A percentile compares a stretch with the other conserved stretches of the same genome.
These are phyloP conservation scores for Mormyrus iriodes DNA, from an alignment of 2,113 vertebrate species.

Conservation along the genomic window DNA sequence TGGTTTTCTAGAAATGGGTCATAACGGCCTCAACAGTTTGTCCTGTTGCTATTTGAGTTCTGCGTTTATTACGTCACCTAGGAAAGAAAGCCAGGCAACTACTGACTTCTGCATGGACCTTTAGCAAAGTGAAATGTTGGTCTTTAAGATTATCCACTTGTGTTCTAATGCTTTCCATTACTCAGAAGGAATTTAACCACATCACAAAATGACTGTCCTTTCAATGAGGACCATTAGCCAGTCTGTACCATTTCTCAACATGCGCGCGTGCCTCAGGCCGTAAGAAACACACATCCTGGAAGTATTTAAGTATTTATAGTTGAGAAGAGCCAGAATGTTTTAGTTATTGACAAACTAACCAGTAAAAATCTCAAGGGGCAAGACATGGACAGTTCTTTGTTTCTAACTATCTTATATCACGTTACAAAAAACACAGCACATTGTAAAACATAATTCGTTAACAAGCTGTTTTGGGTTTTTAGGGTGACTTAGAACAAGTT, in stretches of 20 bases:
- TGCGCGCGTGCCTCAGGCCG: neutral
- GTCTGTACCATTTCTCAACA: neutral
- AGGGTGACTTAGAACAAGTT: neutral
- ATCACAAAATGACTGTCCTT: neutral
- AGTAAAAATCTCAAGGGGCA: neutral
- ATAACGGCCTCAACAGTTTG: neutral
- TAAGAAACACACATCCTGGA: neutral
- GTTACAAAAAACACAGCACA: neutral
- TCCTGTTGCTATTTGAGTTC: neutral
- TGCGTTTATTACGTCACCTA: neutral
- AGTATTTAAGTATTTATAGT: constrained; percentile 6
- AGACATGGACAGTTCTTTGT: neutral
- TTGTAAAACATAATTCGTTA: neutral
- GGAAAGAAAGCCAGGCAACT: neutral
- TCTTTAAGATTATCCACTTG: neutral
- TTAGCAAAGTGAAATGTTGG: neutral
- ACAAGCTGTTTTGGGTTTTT: neutral
- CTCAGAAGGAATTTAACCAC: neutral
- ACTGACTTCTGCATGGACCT: neutral
- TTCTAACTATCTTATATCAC: neutral
- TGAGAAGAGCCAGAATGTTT: neutral
- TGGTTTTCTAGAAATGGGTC: neutral
- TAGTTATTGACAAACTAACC: neutral
- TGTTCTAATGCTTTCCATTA: constrained; percentile 3
- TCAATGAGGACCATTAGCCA: neutral